Evolutionary conservation across 92 coral and sea anemone species (phyloP).

Genomic region (Phenganax subtilis): DNA sequence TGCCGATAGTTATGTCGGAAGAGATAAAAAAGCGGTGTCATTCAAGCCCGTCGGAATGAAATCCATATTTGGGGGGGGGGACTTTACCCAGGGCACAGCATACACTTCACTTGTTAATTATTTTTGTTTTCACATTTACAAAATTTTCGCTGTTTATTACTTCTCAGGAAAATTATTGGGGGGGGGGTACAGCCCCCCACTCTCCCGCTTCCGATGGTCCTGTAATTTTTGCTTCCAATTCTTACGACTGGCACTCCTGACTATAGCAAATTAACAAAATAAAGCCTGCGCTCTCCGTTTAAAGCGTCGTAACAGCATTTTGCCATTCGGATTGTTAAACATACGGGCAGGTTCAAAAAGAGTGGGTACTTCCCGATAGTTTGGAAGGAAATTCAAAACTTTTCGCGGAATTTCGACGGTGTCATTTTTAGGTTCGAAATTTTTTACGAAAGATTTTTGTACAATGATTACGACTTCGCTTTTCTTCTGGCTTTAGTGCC

Average conservation of each 20-base stretch:
- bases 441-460: background rate
- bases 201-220: no score
- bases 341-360: constrained; percentile 17
- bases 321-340: constrained; percentile 13
- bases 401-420: constrained; percentile 6
- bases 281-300: background rate
- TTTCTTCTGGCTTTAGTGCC: background rate
- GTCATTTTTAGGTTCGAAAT: background rate
- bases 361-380: constrained; percentile 19
- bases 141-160: no score
- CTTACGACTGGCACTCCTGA: background rate
- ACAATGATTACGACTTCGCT: constrained; percentile 9
- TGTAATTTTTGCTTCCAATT: background rate
- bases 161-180: no score
- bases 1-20: background rate
- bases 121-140: no score
- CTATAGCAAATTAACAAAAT: background rate
- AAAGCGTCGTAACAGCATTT: background rate
- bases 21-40: background rate
- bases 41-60: no score
- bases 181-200: no score
- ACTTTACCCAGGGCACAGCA: no score
- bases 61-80: no score
- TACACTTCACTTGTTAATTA: no score
- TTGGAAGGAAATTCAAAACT: background rate